Evolutionary conservation across 2,888 invertebrate species (phyloP), one percentile per base, ranked within the genome.

Genomic region (Caenorhabditis angaria): DNA sequence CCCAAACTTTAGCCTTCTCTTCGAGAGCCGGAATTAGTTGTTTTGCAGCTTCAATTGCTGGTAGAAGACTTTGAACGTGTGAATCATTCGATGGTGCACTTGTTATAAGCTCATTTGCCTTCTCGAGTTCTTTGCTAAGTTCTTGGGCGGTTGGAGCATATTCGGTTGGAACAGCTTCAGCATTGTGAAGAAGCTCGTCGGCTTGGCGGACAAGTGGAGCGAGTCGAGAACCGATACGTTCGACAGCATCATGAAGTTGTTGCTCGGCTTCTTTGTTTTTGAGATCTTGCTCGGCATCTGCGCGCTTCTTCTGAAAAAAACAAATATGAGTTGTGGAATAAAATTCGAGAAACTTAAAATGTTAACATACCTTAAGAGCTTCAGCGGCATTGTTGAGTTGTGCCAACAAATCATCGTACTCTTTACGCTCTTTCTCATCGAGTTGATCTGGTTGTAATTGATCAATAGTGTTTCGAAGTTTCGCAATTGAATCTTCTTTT

Each of bases 161-260:
- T 27, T 71, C 61, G 29, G 67, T 69, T 29, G 80, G 80, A 56
- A 77, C 67, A 25, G 76, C 80, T 65, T 80, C 77, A 55, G 77
- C 67, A 53, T 80, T 70, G 54, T 61, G 51, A 24, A 78, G 62
- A 28, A 80, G 75, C 35, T 67, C 62, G 48, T 70, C 65, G 25
- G 74, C 76, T 48, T 78, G 72, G 51, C 64, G 67, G 54, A 80
- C 74, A 55, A 80, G 70, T 56, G 68, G 65, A 20, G 72, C 72
- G 41, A 80, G 73, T 29, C 65, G 65, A 59, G 65, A 65, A 50
- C 60, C 48, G 35, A 62, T 47, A 28, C 64, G 70, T 41, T 62
- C 70, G 51, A 70, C 48, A 25, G 65, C 51, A 50, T 70, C 65
- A 29, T 66, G 65, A 6, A 66, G 56, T 14, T 62, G 41, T 54